Evolutionary conservation across 2,797 vertebrate genomes (phyloP).

Genomic region (Sebastes iracundus): DNA sequence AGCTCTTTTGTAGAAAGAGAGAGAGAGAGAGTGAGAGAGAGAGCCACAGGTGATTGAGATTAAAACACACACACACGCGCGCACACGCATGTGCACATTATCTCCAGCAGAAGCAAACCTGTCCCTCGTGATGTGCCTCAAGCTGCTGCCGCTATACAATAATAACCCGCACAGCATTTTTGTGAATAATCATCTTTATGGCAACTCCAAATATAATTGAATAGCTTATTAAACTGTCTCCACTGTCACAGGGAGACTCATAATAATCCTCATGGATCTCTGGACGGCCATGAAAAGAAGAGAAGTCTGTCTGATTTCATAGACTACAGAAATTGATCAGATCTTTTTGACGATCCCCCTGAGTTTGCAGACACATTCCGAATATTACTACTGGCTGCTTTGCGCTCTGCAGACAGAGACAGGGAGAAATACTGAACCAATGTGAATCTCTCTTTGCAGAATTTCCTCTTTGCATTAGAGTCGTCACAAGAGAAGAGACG

Average conservation of each 20-base stretch:
- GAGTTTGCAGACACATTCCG: conserved; percentile 14
- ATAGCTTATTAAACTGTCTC: conserved; percentile 46
- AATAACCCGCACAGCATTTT: conserved; percentile 43
- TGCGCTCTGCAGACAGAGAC: background rate
- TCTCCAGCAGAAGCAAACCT: conserved; percentile 9
- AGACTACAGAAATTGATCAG: conserved; percentile 35
- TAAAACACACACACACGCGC: background rate
- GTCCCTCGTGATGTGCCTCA: conserved; percentile 18
- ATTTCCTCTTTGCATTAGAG: background rate
- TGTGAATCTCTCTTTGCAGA: background rate
- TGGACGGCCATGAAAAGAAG: conserved; percentile 30
- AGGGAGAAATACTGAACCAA: background rate
- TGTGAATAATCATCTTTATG: conserved; percentile 57
- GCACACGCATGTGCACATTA: background rate
- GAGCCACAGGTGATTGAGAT: conserved; percentile 60
- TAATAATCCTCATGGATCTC: conserved; percentile 39
- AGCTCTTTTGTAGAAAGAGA: background rate
- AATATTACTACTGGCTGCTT: background rate
- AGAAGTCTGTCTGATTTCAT: conserved; percentile 37
- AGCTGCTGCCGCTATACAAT: conserved; percentile 45
- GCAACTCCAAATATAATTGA: conserved; percentile 51
- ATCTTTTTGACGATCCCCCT: conserved; percentile 27
- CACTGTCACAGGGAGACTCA: conserved; percentile 28
- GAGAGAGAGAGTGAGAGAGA: background rate
- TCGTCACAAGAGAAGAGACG: background rate